Evolutionary conservation across 92 coral and sea anemone species (phyloP), one percentile per base, ranked within the genome.

Genomic region (Epizoanthus rinbou): DNA sequence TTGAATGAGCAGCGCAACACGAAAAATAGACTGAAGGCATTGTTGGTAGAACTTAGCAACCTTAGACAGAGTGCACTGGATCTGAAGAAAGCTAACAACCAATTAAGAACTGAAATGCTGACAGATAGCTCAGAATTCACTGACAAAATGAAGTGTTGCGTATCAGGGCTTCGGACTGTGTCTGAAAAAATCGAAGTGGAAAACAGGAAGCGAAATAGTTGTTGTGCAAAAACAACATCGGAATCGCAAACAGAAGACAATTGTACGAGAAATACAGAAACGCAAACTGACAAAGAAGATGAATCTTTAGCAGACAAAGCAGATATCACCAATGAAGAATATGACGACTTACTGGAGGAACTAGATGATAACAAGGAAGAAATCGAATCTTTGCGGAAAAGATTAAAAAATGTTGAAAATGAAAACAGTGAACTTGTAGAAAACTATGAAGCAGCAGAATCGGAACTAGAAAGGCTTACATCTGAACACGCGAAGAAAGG

Each of bases 351-450:
- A 22, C 81, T 80, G 69, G 79, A 85, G 35, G 93, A 93, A 68
- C 78, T 91, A 28, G 91, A 87, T 54, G 94, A 89, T 64, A 93
- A 85, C 67, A 87, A 91, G 59, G 73, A 84, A 0, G 83, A 85
- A 18, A 57, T 88, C 1, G 80, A 87, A 18, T 73, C 83, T 14
- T 69, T 92, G 57, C 82, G 31, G 64, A 45, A 73, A 81, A 81
- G 10, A 74, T 41, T 81, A 14, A 70, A 81, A 57, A 81, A 68
- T 50, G 2, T 81, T 8, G 57, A 70, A 81, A 43, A 81, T 21
- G 85, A 81, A 57, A 67, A 81, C 58, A 81, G 24, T 52, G 85
- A 81, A 52, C 65, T 67, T 5, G 19, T 68, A 5, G 85, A 17
- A 73, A 90, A 85, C 57, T 57, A 0, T 69, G 75, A 62, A 8